These are phyloP conservation scores for Callipepla squamata DNA, from an alignment of 2,113 vertebrate species.

Conservation along the genomic window DNA sequence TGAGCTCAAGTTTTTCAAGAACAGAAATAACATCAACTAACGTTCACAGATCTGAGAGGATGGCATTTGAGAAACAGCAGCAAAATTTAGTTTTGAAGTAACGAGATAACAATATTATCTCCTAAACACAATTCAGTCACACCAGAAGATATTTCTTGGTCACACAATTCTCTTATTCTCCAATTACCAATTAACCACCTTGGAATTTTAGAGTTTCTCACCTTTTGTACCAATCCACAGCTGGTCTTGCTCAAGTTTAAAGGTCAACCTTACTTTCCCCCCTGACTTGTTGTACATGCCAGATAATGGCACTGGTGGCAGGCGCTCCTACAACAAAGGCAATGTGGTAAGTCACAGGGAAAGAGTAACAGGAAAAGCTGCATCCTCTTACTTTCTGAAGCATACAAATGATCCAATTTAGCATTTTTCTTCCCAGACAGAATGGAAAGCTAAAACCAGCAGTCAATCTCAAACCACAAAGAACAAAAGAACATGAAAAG, in stretches of 20 bases:
- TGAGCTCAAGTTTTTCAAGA: neutral
- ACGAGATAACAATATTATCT: neutral
- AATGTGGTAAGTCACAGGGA: neutral
- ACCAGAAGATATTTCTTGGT: neutral
- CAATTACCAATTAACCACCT: neutral
- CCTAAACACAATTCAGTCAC: neutral
- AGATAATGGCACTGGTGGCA: slow-evolving; percentile 95
- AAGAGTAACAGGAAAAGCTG: neutral
- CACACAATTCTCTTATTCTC: neutral
- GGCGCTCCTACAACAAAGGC: slow-evolving; percentile 84
- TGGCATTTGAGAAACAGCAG: neutral
- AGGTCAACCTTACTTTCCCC: slow-evolving; percentile 96
- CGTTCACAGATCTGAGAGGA: neutral
- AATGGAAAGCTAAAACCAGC: accelerated
- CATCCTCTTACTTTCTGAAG: neutral
- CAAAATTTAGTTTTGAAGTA: neutral
- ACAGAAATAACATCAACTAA: neutral
- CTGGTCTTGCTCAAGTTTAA: slow-evolving; percentile 99
- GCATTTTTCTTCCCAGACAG: neutral
- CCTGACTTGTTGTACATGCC: slow-evolving; percentile 99
- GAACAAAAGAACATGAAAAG: neutral
- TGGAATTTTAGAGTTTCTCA: slow-evolving; percentile 58
- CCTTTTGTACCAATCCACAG: slow-evolving; percentile 99
- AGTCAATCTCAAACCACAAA: neutral
- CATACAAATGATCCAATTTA: accelerated